Evolutionary conservation across 2,113 vertebrate genomes (phyloP).

Genomic region (Glaucomys volans): DNA sequence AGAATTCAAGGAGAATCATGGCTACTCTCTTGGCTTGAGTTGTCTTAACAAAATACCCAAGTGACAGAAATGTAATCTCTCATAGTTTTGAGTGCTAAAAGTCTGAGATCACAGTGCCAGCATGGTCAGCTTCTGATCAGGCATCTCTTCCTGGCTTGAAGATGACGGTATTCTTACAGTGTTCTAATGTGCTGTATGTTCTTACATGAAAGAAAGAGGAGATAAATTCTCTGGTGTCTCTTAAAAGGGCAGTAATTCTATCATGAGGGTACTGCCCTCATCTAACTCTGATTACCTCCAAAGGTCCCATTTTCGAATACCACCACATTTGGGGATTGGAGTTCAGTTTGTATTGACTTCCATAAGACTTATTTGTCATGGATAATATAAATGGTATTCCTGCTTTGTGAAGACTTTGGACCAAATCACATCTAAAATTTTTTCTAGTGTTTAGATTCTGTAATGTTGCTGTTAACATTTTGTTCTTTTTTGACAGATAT

Average conservation of each 20-base stretch:
- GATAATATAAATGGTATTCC: not conserved
- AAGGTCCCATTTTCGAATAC: not conserved
- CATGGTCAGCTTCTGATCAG: not conserved
- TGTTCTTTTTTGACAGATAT: slow-evolving; percentile 66
- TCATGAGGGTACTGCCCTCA: not conserved
- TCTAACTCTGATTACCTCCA: not conserved
- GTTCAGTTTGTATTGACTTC: not conserved
- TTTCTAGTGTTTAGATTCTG: slow-evolving; percentile 6
- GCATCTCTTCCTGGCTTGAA: not conserved
- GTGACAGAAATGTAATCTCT: not conserved
- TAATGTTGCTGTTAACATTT: slow-evolving; percentile 45
- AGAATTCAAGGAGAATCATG: not conserved
- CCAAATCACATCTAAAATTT: not conserved
- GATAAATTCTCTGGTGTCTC: not conserved
- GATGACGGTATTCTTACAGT: not conserved
- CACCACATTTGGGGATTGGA: not conserved
- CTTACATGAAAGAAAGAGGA: not conserved
- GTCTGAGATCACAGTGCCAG: not conserved
- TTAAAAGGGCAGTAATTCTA: not conserved
- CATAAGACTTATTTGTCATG: not conserved
- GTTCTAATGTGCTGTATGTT: not conserved
- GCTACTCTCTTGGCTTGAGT: not conserved
- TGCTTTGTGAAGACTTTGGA: not conserved
- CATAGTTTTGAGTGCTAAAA: not conserved
- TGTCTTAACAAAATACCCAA: not conserved